Base-by-base conservation (phyloP, 1,140 invertebrate species). In the Drosophila asahinai region DNA sequence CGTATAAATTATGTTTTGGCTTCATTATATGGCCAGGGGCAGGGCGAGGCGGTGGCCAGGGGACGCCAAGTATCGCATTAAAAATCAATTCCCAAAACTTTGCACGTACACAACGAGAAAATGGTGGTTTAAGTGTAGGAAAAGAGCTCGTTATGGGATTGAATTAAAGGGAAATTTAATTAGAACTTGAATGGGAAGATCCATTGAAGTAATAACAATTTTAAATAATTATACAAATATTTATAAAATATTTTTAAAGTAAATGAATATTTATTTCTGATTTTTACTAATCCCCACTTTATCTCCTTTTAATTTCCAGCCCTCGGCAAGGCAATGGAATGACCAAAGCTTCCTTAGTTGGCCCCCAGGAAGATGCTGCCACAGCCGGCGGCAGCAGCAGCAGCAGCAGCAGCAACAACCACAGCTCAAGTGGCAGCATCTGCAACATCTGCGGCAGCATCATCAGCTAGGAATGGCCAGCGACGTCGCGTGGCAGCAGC, bases 61-160 rank as follows among this genome's bases (percentile, higher is more conserved):
- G 22, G 75, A 67, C 74, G 61, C 63, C 75, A 60, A 55, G 73
- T 77, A 60, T 64, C 84, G 68, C 84, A 89, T 89, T 90, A 89
- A 89, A 90, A 89, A 89, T 89, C 84, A 89, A 84, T 89, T 89
- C 81, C 73, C 77, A 58, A 75, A 71, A 86, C 83, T 86, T 86
- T 74, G 83, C 83, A 86, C 80, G 83, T 86, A 77, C 60, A 66
- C 64, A 43, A 65, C 17, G 38, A 25, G 12, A 65, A 63, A 67
- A 73, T 47, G 48, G 43, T 67, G 4, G 38, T 11, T 11, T 12
- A 33, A n/a, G 17, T 6, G 30, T 17, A 5, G n/a, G 3, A 63
- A 63, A 64, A 43, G 62, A n/a, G 25, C 54, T 65, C 54, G 59
- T 60, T 60, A 60, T 4, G 2, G 8, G 1, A 6, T 5, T 1